A percentile compares a stretch with the other conserved stretches of the same genome.
These are phyloP conservation scores for Dilophus febrilis DNA, from an alignment of 2,888 invertebrate genomes.

Conservation along the genomic window DNA sequence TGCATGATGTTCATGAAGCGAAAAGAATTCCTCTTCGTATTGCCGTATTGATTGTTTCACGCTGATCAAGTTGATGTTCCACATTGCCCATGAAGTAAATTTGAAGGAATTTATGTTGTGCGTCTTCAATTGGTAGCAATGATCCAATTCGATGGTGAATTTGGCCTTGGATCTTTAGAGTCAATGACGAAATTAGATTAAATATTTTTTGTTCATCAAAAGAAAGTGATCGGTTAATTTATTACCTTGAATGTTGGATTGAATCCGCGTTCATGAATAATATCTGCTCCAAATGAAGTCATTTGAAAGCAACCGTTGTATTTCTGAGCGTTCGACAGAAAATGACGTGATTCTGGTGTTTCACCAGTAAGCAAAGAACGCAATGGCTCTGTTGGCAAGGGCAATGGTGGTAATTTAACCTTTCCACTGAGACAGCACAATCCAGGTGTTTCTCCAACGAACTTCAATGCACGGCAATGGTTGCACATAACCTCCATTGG, in stretches of 20 bases:
- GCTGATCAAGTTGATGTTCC: conserved; percentile 11
- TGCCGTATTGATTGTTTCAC: conserved; percentile 7
- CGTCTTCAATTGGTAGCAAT: conserved; percentile 11
- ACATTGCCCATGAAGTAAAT: conserved; percentile 16
- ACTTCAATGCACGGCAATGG: conserved; percentile 15
- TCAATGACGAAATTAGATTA: neutral
- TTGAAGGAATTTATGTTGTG: conserved; percentile 12
- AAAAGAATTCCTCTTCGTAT: conserved; percentile 14
- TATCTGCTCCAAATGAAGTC: conserved; percentile 13
- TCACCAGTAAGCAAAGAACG: conserved; percentile 13
- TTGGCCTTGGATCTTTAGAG: conserved; percentile 5
- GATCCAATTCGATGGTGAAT: conserved; percentile 12
- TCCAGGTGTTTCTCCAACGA: conserved; percentile 13
- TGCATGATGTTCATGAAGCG: conserved; percentile 14
- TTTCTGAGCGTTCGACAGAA: conserved; percentile 14
- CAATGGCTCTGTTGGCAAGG: conserved; percentile 14
- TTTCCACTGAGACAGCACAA: conserved; percentile 19
- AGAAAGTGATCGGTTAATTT: neutral
- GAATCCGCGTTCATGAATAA: conserved; percentile 7
- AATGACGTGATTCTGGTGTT: conserved; percentile 13
- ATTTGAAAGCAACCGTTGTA: conserved; percentile 16
- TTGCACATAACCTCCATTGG: conserved; percentile 16
- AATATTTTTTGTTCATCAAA: neutral
- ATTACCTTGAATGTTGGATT: conserved; percentile 8
- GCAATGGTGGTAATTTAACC: conserved; percentile 19